Evolutionary conservation across 1,140 invertebrate genomes (phyloP), one percentile per base, ranked within the genome.

Genomic region (Pomacea maculata): DNA sequence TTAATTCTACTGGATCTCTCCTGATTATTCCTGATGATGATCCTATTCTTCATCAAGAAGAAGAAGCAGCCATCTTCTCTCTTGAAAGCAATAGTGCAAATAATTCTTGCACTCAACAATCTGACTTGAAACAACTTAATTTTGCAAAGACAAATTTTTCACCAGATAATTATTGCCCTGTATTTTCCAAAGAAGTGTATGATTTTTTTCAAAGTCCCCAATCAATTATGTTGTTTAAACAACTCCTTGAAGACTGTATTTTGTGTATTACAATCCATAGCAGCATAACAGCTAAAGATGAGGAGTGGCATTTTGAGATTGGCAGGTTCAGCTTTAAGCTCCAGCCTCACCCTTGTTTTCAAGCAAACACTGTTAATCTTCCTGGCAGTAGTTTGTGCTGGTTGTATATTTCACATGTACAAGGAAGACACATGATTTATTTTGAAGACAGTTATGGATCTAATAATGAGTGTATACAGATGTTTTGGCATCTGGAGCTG

Each of bases 381-480:
- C 57, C 57, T 61, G 57, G 11, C 57, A 61, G 57, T 17, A 17
- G 4, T 61, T 11, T 88, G 65, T 90, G 86, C 78, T 91, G 88
- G 89, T 75, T 92, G 54, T 91, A 92, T 85, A 84, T 92, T 8
- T 21, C 70, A 34, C 75, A 86, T n/a, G 74, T 54, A 12, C 63
- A 73, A 34, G 81, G 84, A 55, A 73, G 82, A 52, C 88, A 86
- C 82, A 87, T 91, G 73, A 55, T 92, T 21, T 92, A 91, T 79
- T 89, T 88, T 85, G 90, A 92, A 83, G 83, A 85, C 68, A 72
- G 83, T 71, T 84, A 84, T 34, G 82, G 80, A 45, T 75, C 84
- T 21, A 85, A 87, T 29, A 79, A 82, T 70, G 64, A 63, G 54
- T 61, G 1, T 9, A 17, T 61, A 61, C 57, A 11, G 57, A 61